Evolutionary conservation across 1,140 invertebrate genomes (phyloP).

Genomic region (Drosophila guanche): DNA sequence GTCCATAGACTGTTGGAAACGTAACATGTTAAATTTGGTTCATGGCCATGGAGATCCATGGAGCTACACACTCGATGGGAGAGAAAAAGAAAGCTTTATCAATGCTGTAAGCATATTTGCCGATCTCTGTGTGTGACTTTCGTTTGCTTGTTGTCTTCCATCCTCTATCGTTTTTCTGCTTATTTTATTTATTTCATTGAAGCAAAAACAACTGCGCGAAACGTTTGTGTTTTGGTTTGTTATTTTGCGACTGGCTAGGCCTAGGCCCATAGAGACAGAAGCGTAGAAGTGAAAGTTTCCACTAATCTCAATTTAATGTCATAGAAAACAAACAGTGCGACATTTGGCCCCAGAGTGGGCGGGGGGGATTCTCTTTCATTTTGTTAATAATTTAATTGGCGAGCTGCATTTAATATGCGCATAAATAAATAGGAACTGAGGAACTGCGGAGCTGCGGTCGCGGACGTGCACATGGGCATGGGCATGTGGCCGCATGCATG

Average conservation of each 20-base stretch:
- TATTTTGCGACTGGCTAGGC: conserved; percentile 30
- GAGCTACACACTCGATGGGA: conserved; percentile 14
- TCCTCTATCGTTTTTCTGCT: neutral
- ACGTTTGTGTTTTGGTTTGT: conserved; percentile 24
- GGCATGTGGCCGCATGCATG: conserved; percentile 13
- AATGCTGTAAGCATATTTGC: conserved; percentile 29
- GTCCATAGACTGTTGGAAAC: conserved; percentile 30
- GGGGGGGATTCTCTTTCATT: too few relatives aligned
- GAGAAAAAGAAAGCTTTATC: conserved; percentile 52
- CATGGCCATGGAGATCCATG: conserved; percentile 34
- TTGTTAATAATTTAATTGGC: conserved; percentile 67
- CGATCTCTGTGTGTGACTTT: conserved; percentile 35
- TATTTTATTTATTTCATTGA: conserved; percentile 40
- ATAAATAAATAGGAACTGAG: conserved; percentile 63
- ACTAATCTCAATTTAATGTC: conserved; percentile 31
- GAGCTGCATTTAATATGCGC: conserved; percentile 62
- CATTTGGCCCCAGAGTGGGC: neutral
- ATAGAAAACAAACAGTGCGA: neutral
- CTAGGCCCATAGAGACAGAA: conserved; percentile 6
- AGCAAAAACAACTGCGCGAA: conserved; percentile 21
- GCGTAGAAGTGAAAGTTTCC: conserved; percentile 32
- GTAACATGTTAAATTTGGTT: conserved; percentile 67
- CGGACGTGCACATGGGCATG: neutral
- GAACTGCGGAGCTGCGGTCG: neutral
- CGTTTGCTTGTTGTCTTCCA: conserved; percentile 21